Conservation (phyloP, 2,888 invertebrate genomes). For the Ormyrus nitidulus region DNA sequence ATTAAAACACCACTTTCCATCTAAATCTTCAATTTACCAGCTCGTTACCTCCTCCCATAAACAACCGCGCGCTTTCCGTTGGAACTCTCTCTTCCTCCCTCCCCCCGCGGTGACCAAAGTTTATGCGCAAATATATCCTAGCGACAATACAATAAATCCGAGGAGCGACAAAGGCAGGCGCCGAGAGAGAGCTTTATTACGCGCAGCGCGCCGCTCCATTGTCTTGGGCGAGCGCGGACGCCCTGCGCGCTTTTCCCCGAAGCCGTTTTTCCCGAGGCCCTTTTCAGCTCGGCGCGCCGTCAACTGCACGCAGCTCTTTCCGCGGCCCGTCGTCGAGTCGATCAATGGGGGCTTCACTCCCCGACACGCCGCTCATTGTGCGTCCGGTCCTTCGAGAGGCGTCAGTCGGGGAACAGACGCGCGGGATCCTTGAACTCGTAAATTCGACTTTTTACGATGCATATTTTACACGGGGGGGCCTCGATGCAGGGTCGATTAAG, state of each 20-base stretch:
- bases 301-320: background rate
- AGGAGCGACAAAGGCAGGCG: slow-evolving; percentile 13
- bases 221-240: background rate
- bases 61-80: background rate
- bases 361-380: slow-evolving; percentile 18
- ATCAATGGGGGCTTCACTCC: slow-evolving; percentile 24
- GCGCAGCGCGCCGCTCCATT: too few species aligned
- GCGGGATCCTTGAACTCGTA: slow-evolving; percentile 26
- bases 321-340: background rate
- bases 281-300: background rate
- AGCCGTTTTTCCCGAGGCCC: background rate
- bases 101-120: slow-evolving; percentile 7
- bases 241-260: background rate
- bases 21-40: slow-evolving; percentile 38
- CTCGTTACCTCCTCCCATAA: slow-evolving; percentile 32
- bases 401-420: slow-evolving; percentile 28
- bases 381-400: background rate
- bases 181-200: background rate
- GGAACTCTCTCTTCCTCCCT: background rate
- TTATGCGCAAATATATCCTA: slow-evolving; percentile 36
- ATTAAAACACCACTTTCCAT: too few species aligned
- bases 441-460: slow-evolving; percentile 49
- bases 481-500: slow-evolving; percentile 31
- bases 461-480: slow-evolving; percentile 30
- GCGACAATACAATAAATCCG: slow-evolving; percentile 26